Evolutionary conservation across 2,113 vertebrate genomes (phyloP).

Genomic region (Madoqua kirkii): DNA sequence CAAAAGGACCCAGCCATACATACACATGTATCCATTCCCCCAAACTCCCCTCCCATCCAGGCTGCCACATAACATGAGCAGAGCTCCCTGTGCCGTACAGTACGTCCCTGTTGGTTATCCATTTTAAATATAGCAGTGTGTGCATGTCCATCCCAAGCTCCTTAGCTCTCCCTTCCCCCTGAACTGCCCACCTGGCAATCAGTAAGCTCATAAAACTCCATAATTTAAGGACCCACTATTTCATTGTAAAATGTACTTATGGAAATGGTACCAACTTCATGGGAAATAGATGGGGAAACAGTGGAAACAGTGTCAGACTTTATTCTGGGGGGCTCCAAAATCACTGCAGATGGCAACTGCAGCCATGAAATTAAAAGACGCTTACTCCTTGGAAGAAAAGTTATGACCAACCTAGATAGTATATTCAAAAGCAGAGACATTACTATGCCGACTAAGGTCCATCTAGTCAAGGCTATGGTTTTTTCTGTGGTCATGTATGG

Average conservation of each 20-base stretch:
- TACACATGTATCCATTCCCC: background rate
- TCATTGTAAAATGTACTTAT: background rate
- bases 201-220: background rate
- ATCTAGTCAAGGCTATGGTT: too few species aligned
- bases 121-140: background rate
- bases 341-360: too few species aligned
- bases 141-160: background rate
- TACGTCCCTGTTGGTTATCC: background rate
- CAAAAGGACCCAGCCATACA: background rate
- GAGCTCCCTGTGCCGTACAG: background rate
- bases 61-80: background rate
- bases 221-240: background rate
- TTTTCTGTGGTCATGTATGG: too few species aligned
- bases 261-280: background rate
- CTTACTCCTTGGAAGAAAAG: too few species aligned
- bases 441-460: too few species aligned
- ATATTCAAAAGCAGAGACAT: too few species aligned
- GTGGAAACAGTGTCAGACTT: too few species aligned
- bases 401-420: too few species aligned
- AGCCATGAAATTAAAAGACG: too few species aligned
- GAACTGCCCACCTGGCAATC: background rate
- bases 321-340: too few species aligned
- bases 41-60: background rate
- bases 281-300: too few species aligned
- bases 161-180: background rate